Percentiles rank a stretch among this genome's conserved stretches.
These are phyloP conservation scores for Cancer borealis DNA, from an alignment of 2,888 invertebrate genomes.

Conservation along the genomic window DNA sequence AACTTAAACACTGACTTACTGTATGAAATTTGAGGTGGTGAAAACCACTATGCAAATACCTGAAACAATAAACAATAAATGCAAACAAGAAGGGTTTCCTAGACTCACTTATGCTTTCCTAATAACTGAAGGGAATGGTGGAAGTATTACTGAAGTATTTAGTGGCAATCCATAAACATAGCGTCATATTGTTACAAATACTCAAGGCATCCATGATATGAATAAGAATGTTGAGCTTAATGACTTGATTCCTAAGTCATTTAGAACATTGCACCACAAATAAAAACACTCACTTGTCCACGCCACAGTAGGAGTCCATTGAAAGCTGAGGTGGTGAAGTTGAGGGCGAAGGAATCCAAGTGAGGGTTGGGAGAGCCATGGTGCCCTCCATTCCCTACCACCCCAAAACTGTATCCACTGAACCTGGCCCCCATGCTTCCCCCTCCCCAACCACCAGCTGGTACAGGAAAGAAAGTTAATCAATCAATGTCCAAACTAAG, in stretches of 20 bases:
- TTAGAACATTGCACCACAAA: not conserved
- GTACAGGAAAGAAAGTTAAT: not conserved
- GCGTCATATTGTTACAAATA: not conserved
- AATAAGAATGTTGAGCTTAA: not conserved
- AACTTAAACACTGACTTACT: no score
- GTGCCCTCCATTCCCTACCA: constrained; percentile 58
- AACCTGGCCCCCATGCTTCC: constrained; percentile 50
- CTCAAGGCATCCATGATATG: not conserved
- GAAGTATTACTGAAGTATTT: no score
- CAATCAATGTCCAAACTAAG: not conserved
- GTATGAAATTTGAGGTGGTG: no score
- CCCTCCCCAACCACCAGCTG: constrained; percentile 13
- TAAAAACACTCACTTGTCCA: constrained; percentile 65
- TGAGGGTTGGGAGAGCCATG: constrained; percentile 61
- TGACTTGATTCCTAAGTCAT: not conserved
- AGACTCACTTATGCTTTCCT: no score
- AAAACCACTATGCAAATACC: no score
- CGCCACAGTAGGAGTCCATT: constrained; percentile 74
- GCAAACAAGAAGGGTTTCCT: no score
- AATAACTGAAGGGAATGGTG: no score
- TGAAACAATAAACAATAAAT: no score
- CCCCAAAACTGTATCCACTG: constrained; percentile 70
- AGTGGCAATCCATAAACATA: no score
- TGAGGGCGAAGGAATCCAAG: constrained; percentile 69
- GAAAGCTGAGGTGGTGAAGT: constrained; percentile 64